Percentiles rank a stretch among this genome's conserved stretches.
Conservation (phyloP, 1,140 invertebrate genomes). For the Helicoverpa armigera region DNA sequence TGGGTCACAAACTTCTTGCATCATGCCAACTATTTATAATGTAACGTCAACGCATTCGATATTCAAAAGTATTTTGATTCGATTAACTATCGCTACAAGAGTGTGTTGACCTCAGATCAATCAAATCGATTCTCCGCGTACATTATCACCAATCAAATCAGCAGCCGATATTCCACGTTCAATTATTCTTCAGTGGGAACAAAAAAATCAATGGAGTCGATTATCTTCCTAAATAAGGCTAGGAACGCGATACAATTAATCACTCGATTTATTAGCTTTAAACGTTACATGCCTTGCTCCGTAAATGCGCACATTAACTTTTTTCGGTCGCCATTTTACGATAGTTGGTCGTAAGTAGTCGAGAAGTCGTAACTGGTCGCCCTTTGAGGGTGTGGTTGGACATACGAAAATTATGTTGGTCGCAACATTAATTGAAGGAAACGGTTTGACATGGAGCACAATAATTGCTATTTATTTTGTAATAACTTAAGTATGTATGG, state of each 20-base stretch:
- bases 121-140: not conserved
- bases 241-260: conserved; percentile 42
- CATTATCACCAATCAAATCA: conserved; percentile 11
- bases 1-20: too few species aligned
- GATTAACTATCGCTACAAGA: not conserved
- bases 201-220: conserved; percentile 36
- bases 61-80: not conserved
- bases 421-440: conserved; percentile 6
- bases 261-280: conserved; percentile 41
- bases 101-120: conserved; percentile 1
- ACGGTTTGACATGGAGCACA: conserved; percentile 5
- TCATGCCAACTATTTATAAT: too few species aligned
- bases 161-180: conserved; percentile 4
- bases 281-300: conserved; percentile 25
- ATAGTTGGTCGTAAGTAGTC: not conserved
- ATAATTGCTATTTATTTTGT: not conserved
- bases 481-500: too few species aligned
- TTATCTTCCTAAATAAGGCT: conserved; percentile 43
- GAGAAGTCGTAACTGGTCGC: not conserved
- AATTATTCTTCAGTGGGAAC: conserved; percentile 15
- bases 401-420: conserved; percentile 12
- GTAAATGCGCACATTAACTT: conserved; percentile 13
- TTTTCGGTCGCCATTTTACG: conserved; percentile 14
- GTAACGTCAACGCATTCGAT: not conserved
- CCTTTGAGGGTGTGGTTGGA: conserved; percentile 5